Percentiles rank a stretch among this genome's conserved stretches.
These are phyloP conservation scores for Clarias laeviceps DNA, from an alignment of 2,797 vertebrate species.

Conservation along the genomic window DNA sequence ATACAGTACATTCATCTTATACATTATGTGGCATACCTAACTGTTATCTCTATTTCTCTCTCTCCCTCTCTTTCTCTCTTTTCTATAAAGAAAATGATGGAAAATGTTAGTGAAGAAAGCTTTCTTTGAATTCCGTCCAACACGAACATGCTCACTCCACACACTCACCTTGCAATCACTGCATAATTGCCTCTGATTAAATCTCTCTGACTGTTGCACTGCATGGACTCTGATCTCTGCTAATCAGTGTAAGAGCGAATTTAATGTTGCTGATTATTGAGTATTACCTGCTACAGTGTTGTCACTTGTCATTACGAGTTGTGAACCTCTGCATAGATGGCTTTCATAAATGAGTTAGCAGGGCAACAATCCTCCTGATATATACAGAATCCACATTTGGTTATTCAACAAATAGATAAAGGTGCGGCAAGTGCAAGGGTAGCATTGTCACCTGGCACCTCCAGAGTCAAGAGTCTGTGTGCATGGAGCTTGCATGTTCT, in stretches of 20 bases:
- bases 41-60: no score
- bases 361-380: background rate
- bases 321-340: background rate
- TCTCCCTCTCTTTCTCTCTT: no score
- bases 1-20: no score
- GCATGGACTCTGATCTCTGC: constrained; percentile 4
- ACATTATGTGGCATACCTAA: no score
- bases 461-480: no score
- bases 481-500: no score
- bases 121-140: background rate
- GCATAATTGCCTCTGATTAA: constrained; percentile 25
- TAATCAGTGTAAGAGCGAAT: background rate
- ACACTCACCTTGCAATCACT: background rate
- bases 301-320: background rate
- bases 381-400: background rate
- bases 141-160: background rate
- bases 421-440: no score
- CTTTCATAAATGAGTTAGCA: background rate
- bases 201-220: constrained; percentile 1
- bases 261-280: constrained; percentile 1
- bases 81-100: background rate
- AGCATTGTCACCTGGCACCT: no score
- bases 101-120: background rate
- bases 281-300: background rate
- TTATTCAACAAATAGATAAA: background rate